Conservation (phyloP, 2,113 vertebrate genomes). For the Chinchilla lanigera region DNA sequence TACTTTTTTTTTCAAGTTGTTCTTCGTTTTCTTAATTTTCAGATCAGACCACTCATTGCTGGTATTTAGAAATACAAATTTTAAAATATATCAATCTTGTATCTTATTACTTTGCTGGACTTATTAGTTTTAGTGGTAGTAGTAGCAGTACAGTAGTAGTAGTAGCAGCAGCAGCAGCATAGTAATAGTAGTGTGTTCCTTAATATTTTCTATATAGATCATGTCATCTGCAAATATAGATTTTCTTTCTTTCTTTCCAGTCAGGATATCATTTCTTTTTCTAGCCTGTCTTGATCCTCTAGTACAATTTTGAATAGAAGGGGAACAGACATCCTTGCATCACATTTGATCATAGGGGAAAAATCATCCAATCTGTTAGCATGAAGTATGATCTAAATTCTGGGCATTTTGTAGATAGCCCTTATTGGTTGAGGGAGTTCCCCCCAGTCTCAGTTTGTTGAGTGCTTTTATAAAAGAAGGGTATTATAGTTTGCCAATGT, state of each 20-base stretch:
- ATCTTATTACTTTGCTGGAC: background rate
- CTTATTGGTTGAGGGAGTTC: background rate
- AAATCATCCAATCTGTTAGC: background rate
- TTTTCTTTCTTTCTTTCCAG: background rate
- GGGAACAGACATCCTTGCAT: background rate
- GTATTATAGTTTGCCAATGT: background rate
- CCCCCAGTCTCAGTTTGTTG: background rate
- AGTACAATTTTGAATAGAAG: background rate
- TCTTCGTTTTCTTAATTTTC: background rate
- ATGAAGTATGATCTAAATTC: background rate
- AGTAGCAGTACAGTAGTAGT: background rate
- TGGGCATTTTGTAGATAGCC: background rate
- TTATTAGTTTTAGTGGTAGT: background rate
- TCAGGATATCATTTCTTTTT: background rate
- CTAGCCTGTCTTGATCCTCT: background rate
- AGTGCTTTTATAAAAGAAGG: background rate
- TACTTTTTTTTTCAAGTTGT: background rate
- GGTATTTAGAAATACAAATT: background rate
- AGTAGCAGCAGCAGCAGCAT: background rate
- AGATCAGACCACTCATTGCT: background rate
- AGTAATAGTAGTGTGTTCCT: background rate
- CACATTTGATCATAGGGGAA: background rate
- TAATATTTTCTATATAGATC: background rate
- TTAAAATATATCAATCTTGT: background rate
- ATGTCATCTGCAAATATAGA: background rate